A percentile compares a stretch with the other conserved stretches of the same genome.
These are phyloP conservation scores for Leucophenga montana DNA, from an alignment of 2,888 invertebrate genomes.

Conservation along the genomic window DNA sequence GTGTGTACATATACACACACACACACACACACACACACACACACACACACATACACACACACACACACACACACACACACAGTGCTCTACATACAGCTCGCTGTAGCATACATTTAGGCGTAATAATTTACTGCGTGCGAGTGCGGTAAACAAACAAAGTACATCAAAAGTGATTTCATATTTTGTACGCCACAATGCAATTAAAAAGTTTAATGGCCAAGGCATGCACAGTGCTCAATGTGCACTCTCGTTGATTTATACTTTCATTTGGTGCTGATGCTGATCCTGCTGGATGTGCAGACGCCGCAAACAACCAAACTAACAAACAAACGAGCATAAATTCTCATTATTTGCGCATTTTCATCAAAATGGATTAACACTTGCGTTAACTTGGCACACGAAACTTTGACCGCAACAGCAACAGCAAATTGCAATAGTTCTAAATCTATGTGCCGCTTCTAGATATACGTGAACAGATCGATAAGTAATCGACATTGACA, in stretches of 20 bases:
- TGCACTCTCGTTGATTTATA: slow-evolving; percentile 9
- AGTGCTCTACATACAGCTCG: not conserved
- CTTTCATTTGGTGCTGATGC: not conserved
- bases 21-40: not conserved
- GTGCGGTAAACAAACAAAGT: not conserved
- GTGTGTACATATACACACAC: not conserved
- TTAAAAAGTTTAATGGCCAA: slow-evolving; percentile 25
- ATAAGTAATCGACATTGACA: too few relatives aligned
- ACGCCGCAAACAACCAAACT: not conserved
- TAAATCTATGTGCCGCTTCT: not conserved
- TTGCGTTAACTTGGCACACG: slow-evolving; percentile 15
- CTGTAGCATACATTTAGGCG: slow-evolving; percentile 15
- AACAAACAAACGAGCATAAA: not conserved
- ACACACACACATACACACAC: not conserved
- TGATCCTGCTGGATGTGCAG: not conserved
- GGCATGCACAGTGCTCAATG: not conserved
- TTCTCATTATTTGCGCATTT: slow-evolving; percentile 1
- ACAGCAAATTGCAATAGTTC: not conserved
- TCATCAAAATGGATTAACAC: slow-evolving; percentile 21
- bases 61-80: not conserved
- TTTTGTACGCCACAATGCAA: slow-evolving; percentile 19
- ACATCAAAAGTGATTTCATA: slow-evolving; percentile 25
- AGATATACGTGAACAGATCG: too few relatives aligned
- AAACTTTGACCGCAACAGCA: slow-evolving; percentile 4
- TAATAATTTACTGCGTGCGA: slow-evolving; percentile 4